Base-by-base conservation (phyloP, 2,797 vertebrate species). In the Diplodus sargus region DNA sequence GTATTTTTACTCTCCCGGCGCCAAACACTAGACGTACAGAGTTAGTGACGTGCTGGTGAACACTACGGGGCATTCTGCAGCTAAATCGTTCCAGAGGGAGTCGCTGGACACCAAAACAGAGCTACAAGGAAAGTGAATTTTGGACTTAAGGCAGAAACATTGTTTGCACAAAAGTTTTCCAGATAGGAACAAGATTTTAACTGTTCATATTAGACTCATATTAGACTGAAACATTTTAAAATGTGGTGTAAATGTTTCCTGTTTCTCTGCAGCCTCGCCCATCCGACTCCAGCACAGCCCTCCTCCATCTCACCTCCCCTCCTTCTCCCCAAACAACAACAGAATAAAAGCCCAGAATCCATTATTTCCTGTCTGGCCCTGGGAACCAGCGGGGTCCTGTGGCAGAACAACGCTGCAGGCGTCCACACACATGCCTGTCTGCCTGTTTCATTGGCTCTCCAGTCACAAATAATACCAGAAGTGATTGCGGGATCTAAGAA, bases 331-430 rank as follows among this genome's bases (percentile, higher is more conserved):
- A 83, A 83, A 76, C 84, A 85, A 76, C 83, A 78, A 81, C 70
- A 78, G 20, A 83, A 34, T 34, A 34, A 69, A 90, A 79, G 58
- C 74, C 74, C 1, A 49, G 43, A 86, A 89, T 69, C 80, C 80
- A 78, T 89, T 76, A 84, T 82, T 90, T 91, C 83, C 87, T 87
- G 86, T 83, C 79, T 82, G 79, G 71, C 75, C 85, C 73, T 81
- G 82, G 71, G 81, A 90, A 79, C 82, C 83, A 75, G 65, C 63
- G 3, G 68, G 76, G 71, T 87, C 88, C 84, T 81, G 42, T 64
- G 52, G 63, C 80, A 84, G 79, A 60, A 75, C 83, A 82, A 63
- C 76, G 66, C 78, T 49, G 72, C 83, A 73, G 90, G 85, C 75
- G 15, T 88, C 89, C 83, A 84, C 76, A 72, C 70, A 70, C 74